Conservation (phyloP, 2,888 invertebrate genomes). For the Dioctria linearis region DNA sequence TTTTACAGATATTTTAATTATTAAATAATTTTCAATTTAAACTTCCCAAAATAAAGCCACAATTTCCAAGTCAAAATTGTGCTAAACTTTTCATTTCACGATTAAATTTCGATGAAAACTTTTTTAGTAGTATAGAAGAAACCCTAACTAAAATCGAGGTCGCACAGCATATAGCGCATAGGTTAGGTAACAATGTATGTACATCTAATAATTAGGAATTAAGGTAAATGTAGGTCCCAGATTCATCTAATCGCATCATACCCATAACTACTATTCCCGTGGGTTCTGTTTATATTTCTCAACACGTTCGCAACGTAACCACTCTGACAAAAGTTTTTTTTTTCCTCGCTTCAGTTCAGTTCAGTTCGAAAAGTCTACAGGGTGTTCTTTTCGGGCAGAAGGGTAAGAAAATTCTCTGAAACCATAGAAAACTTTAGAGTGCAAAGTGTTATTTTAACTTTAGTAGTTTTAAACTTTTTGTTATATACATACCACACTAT, state of each 20-base stretch:
- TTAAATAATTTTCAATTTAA: no score
- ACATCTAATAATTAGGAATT: constrained; percentile 33
- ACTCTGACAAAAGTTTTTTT: not conserved
- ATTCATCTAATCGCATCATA: not conserved
- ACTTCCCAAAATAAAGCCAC: no score
- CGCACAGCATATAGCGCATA: not conserved
- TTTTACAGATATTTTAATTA: no score
- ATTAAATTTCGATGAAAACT: constrained; percentile 16
- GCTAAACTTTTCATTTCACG: not conserved
- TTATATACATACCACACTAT: not conserved
- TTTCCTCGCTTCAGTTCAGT: not conserved
- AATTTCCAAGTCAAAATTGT: not conserved
- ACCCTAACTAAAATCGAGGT: not conserved
- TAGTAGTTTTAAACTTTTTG: constrained; percentile 33
- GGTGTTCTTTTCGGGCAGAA: not conserved
- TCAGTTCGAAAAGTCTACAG: not conserved
- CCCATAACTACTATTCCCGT: no score
- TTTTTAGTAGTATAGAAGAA: not conserved
- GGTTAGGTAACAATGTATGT: no score
- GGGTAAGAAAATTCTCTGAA: not conserved
- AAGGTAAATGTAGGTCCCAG: constrained; percentile 28
- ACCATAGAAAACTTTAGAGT: constrained; percentile 25
- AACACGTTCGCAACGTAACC: not conserved
- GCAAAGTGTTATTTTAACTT: constrained; percentile 42
- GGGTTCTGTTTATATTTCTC: not conserved